phyloP scores from a whole-genome alignment of 2,113 vertebrate genomes.

The Lota lota region DNA sequence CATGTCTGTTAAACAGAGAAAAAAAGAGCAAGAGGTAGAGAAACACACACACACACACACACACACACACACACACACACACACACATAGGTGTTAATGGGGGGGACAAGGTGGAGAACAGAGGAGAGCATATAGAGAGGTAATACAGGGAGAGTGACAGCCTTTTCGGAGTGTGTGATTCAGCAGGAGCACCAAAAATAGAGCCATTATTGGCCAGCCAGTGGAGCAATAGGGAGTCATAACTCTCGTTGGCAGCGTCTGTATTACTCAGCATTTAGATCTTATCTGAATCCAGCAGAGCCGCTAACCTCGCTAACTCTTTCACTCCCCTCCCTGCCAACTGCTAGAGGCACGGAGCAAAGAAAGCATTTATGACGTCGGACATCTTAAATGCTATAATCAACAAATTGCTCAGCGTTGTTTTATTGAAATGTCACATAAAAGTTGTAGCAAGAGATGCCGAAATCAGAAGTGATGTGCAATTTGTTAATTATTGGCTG shows the following conservation, averaged over 20 bases:
- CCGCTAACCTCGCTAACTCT: background rate
- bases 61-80: too few species aligned
- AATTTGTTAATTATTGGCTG: too few species aligned
- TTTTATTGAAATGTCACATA: background rate
- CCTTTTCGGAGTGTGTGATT: slow-evolving; percentile 57
- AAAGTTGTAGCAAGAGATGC: too few species aligned
- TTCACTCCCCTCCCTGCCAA: background rate
- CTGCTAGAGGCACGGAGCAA: background rate
- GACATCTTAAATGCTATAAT: background rate
- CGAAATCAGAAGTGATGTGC: too few species aligned
- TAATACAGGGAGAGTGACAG: slow-evolving; percentile 5
- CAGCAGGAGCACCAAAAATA: slow-evolving; percentile 67
- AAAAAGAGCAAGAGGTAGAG: slow-evolving; percentile 7
- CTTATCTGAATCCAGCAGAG: slow-evolving; percentile 20
- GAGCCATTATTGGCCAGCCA: slow-evolving; percentile 60
- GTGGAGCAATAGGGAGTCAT: slow-evolving; percentile 52
- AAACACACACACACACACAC: background rate
- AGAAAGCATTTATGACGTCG: background rate
- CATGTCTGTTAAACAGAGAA: background rate
- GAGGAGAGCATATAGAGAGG: slow-evolving; percentile 11
- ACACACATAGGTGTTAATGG: slow-evolving; percentile 6
- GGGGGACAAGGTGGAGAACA: background rate
- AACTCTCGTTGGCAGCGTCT: slow-evolving; percentile 47
- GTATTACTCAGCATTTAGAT: slow-evolving; percentile 55
- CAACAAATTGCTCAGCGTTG: background rate